Conservation (phyloP, 2,113 vertebrate species). For the Hoplias malabaricus region DNA sequence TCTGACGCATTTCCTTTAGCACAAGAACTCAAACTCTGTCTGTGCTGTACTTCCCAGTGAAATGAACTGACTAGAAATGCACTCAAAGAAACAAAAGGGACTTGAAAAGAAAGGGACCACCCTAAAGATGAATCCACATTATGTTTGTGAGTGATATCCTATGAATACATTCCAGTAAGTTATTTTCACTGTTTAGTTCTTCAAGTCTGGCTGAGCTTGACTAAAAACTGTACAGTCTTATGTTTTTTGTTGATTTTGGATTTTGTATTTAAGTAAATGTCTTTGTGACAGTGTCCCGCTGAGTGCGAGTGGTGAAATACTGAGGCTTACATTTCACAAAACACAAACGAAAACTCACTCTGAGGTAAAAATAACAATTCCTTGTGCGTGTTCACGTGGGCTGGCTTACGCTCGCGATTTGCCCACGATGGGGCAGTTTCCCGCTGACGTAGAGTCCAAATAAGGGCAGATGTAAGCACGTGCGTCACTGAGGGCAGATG, state of each 20-base stretch:
- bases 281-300: conserved; percentile 43
- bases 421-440: conserved; percentile 74
- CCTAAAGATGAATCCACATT: not conserved
- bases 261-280: conserved; percentile 81
- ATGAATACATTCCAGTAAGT: conserved; percentile 67
- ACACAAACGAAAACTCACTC: not conserved
- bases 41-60: not conserved
- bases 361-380: not conserved
- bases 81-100: not conserved
- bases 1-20: conserved; percentile 34
- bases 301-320: conserved; percentile 2
- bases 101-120: not conserved
- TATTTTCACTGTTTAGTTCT: conserved; percentile 66
- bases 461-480: conserved; percentile 67
- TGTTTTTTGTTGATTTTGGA: conserved; percentile 50
- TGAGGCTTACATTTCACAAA: not conserved
- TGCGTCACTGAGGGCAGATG: conserved; percentile 74
- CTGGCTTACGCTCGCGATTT: conserved; percentile 55
- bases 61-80: conserved; percentile 20
- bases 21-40: conserved; percentile 3
- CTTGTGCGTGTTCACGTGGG: not conserved
- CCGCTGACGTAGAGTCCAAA: conserved; percentile 76
- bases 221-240: conserved; percentile 18
- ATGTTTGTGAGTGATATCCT: conserved; percentile 37
- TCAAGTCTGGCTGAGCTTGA: conserved; percentile 65